Conservation (phyloP, 2,797 vertebrate genomes). For the Crocodylus rhombifer region DNA sequence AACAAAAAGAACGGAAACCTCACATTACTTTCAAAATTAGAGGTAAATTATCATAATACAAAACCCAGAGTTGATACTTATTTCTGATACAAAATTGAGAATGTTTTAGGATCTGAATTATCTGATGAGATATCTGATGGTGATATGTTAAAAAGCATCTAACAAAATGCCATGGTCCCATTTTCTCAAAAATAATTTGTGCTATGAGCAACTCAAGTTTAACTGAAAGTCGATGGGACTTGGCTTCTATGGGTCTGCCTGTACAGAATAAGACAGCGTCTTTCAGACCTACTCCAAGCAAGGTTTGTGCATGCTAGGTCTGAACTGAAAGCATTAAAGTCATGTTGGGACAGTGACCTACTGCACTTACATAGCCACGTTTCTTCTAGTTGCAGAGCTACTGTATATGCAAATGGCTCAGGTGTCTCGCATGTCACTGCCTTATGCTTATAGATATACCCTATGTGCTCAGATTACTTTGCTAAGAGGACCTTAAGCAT, state of each 20-base stretch:
- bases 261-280: no score
- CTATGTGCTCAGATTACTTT: no score
- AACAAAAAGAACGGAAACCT: not conserved
- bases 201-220: not conserved
- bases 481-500: no score
- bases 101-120: not conserved
- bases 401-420: no score
- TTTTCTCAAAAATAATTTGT: not conserved
- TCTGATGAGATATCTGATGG: not conserved
- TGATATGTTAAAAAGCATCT: not conserved
- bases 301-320: no score
- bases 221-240: not conserved
- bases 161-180: not conserved
- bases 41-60: not conserved
- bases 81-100: not conserved
- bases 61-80: not conserved
- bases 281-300: no score
- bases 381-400: no score
- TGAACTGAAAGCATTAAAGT: no score
- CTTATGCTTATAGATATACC: no score
- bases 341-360: no score
- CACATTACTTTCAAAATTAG: conserved; percentile 6
- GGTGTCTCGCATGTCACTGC: no score
- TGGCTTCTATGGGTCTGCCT: not conserved
- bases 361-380: no score